Percentiles rank a stretch among this genome's conserved stretches.
Evolutionary conservation across 1,140 invertebrate genomes (phyloP).

Genomic region (Lepidurus apus): DNA sequence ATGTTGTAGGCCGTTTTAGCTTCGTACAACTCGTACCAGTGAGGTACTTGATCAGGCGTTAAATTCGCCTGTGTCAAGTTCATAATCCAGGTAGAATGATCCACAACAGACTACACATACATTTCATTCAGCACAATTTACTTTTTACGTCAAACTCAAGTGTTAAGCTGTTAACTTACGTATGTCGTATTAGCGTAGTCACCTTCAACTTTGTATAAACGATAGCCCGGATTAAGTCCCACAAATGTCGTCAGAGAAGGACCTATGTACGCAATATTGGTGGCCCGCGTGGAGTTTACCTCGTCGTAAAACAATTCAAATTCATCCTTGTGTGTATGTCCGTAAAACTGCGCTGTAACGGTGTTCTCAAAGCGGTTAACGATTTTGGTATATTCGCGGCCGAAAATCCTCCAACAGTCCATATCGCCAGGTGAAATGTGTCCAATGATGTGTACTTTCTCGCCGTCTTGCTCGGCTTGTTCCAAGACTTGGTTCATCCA

Average conservation of each 20-base stretch:
- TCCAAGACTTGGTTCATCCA: conserved; percentile 56
- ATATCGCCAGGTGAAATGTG: conserved; percentile 70
- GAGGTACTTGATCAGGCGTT: conserved; percentile 48
- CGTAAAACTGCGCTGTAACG: conserved; percentile 71
- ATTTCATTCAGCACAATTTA: conserved; percentile 42
- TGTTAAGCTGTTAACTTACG: conserved; percentile 31
- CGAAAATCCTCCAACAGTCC: conserved; percentile 62
- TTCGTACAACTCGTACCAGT: conserved; percentile 62
- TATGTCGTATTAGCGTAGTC: conserved; percentile 33
- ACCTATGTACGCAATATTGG: conserved; percentile 67
- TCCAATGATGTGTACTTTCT: conserved; percentile 71
- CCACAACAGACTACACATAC: conserved; percentile 48
- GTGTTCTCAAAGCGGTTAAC: conserved; percentile 59
- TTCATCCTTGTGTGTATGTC: conserved; percentile 74
- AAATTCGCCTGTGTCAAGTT: conserved; percentile 69
- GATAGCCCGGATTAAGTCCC: conserved; percentile 72
- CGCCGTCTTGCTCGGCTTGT: conserved; percentile 51
- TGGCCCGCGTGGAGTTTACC: conserved; percentile 48
- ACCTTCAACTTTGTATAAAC: conserved; percentile 62
- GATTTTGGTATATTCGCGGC: conserved; percentile 56
- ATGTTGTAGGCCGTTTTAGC: conserved; percentile 59
- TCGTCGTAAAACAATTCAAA: conserved; percentile 59
- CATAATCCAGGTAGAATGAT: conserved; percentile 66
- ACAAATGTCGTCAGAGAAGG: conserved; percentile 63
- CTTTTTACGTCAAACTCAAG: conserved; percentile 31